Base-by-base conservation (phyloP, 2,797 vertebrate genomes). In the Phataginus tricuspis region DNA sequence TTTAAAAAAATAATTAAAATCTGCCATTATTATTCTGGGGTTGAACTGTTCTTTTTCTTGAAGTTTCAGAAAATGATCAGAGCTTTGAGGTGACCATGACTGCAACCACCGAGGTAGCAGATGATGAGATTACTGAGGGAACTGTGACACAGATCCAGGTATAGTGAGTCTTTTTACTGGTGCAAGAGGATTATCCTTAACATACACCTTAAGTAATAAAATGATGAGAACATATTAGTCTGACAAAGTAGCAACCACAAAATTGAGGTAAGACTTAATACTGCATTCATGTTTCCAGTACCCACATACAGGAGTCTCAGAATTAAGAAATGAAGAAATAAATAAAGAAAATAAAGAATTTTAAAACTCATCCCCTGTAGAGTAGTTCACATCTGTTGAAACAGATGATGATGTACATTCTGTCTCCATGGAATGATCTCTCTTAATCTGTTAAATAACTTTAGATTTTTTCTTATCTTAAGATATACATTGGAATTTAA, bases 71-170 rank as follows among this genome's bases (percentile, higher is more conserved):
- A 98, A 99, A 98, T 96, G 99, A 99, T 66, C 99, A 99, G 97
- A 99, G 99, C 98, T 99, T 99, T 95, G 99, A 99, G 99, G 99
- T 99, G 98, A 99, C 99, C 69, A 99, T 99, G 99, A 99, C 99
- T 13, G 99, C 99, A 63, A 99, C 99, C 86, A 99, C 99, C 51
- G 99, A 99, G 94, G 99, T 99, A 77, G 99, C 99, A 51, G 99
- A 99, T 74, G 98, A 98, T 42, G 99, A 99, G 57, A 98, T 99
- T 86, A 99, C 99, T 0, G 99, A 99, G 97, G 99, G 99, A 29
- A 99, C 99, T 37, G 99, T 99, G 91, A 99, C 99, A 97, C 99
- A 99, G 97, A 99, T 99, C 92, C 99, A 99, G 99, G 99, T 99
- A 98, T 51, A 86, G 91, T 97, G 96, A 91, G 78, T 42, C 8